These are phyloP conservation scores for Reticulitermes speratus DNA, from an alignment of 1,140 invertebrate species.

Conservation along the genomic window DNA sequence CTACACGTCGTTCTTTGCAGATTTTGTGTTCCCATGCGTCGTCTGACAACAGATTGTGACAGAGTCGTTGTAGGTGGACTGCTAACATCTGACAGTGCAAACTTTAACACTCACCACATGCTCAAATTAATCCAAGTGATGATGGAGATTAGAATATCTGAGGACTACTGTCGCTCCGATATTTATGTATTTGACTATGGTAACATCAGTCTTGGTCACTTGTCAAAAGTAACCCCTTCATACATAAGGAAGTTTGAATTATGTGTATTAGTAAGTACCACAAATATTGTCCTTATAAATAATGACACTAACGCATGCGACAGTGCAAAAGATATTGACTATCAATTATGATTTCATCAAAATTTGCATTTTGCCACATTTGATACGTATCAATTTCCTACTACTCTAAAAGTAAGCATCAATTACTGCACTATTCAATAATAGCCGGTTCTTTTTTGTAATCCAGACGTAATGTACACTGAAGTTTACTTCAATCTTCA, in stretches of 20 bases:
- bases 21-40: background rate
- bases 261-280: background rate
- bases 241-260: background rate
- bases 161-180: background rate
- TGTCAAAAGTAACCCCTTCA: background rate
- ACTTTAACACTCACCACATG: background rate
- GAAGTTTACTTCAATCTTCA: too few relatives aligned
- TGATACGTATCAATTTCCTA: too few relatives aligned
- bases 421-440: too few relatives aligned
- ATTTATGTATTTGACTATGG: background rate
- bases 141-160: background rate
- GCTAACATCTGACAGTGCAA: background rate
- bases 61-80: background rate
- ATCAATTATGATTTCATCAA: too few relatives aligned
- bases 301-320: too few relatives aligned
- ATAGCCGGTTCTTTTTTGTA: too few relatives aligned
- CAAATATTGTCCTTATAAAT: too few relatives aligned
- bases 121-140: background rate
- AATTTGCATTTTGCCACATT: too few relatives aligned
- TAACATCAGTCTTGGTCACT: background rate
- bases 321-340: too few relatives aligned
- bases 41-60: background rate
- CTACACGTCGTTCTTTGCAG: background rate
- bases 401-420: too few relatives aligned
- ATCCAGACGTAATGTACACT: too few relatives aligned